These are phyloP conservation scores for Bombus polaris DNA, from an alignment of 1,140 invertebrate species.

Conservation along the genomic window DNA sequence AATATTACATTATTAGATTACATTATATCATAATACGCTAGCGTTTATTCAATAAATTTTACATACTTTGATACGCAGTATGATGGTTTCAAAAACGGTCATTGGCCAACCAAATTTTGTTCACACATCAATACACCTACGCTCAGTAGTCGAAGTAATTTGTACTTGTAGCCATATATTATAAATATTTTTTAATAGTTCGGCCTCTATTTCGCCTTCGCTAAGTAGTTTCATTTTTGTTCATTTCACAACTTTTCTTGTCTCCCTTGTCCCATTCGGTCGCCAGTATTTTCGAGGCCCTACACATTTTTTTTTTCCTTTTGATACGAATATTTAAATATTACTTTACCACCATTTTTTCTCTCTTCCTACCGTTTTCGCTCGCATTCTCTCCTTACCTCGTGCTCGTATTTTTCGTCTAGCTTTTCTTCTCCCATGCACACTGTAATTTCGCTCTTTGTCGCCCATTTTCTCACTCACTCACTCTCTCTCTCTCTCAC, in stretches of 20 bases:
- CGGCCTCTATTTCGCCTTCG: conserved; percentile 74
- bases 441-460: conserved; percentile 29
- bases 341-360: conserved; percentile 74
- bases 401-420: conserved; percentile 52
- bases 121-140: conserved; percentile 84
- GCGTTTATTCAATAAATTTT: conserved; percentile 84
- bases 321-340: conserved; percentile 83
- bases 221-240: conserved; percentile 59
- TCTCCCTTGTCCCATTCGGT: conserved; percentile 69
- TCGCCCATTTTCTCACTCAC: conserved; percentile 49
- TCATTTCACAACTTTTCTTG: conserved; percentile 57
- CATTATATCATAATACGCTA: conserved; percentile 83
- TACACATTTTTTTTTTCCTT: conserved; percentile 79
- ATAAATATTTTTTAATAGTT: conserved; percentile 83
- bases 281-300: conserved; percentile 81
- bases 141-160: conserved; percentile 84
- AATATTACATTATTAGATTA: conserved; percentile 84
- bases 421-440: conserved; percentile 4
- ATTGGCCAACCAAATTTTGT: conserved; percentile 84
- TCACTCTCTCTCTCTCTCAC: neutral
- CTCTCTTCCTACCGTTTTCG: conserved; percentile 21
- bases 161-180: conserved; percentile 84
- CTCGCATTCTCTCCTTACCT: conserved; percentile 59
- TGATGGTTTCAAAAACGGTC: conserved; percentile 83
- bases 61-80: conserved; percentile 84